Evolutionary conservation across 2,797 vertebrate genomes (phyloP).

Genomic region (Liasis olivaceus): DNA sequence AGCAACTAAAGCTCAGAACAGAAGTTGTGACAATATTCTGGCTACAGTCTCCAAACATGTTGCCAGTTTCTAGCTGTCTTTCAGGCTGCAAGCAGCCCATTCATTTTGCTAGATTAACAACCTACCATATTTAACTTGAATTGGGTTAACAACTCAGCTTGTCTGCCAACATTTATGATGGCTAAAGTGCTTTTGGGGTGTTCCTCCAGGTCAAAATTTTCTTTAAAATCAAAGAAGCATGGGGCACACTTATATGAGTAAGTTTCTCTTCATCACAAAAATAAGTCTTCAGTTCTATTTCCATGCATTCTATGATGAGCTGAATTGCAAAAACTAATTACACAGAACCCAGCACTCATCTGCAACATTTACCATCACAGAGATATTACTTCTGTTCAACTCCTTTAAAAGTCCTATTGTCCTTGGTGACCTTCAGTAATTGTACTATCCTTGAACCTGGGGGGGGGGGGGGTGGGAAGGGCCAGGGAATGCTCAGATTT

Average conservation of each 20-base stretch:
- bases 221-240: neutral
- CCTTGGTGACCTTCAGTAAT: constrained; percentile 74
- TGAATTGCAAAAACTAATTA: neutral
- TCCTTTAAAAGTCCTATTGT: constrained; percentile 72
- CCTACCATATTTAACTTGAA: constrained; percentile 5
- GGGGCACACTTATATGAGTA: neutral
- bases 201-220: too few relatives aligned
- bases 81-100: neutral
- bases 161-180: neutral
- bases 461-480: constrained; percentile 38
- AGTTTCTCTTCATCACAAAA: neutral
- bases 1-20: constrained; percentile 6
- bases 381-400: constrained; percentile 70
- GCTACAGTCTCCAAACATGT: neutral
- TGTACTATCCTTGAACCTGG: constrained; percentile 78
- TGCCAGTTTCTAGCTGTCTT: neutral
- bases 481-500: constrained; percentile 42
- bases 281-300: neutral
- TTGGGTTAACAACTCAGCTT: constrained; percentile 4
- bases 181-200: neutral
- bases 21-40: constrained; percentile 13
- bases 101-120: constrained; percentile 4
- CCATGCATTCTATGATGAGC: neutral
- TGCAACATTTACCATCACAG: constrained; percentile 71
- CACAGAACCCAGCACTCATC: constrained; percentile 49